A percentile compares a stretch with the other conserved stretches of the same genome.
Evolutionary conservation across 2,888 invertebrate genomes (phyloP).

Genomic region (Keiferia lycopersicella): DNA sequence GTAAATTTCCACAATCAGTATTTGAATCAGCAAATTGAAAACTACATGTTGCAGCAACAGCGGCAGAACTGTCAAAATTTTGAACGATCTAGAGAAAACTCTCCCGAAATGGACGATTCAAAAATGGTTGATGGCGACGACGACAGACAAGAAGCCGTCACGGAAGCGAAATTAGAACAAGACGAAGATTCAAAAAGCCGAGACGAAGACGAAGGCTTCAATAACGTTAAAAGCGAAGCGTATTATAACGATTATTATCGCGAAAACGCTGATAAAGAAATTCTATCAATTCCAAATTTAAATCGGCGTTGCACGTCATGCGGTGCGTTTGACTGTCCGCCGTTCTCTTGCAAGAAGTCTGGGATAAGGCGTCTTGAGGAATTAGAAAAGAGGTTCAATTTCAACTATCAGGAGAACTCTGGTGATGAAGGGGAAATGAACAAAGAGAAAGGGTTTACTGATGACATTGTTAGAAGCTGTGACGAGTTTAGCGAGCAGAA

Average conservation of each 20-base stretch:
- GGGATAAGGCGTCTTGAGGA: conserved; percentile 69
- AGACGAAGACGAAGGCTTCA: conserved; percentile 55
- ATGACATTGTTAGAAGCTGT: conserved; percentile 68
- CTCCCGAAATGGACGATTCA: conserved; percentile 64
- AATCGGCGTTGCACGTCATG: conserved; percentile 77
- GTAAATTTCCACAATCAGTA: conserved; percentile 77
- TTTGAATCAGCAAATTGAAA: conserved; percentile 76
- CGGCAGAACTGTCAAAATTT: conserved; percentile 38
- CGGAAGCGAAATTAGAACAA: conserved; percentile 54
- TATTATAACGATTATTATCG: conserved; percentile 63
- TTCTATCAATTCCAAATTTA: conserved; percentile 66
- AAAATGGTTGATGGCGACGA: conserved; percentile 57
- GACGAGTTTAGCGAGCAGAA: conserved; percentile 70
- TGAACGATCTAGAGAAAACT: conserved; percentile 63
- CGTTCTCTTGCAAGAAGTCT: conserved; percentile 72
- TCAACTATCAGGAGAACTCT: conserved; percentile 68
- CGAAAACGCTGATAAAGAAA: conserved; percentile 64
- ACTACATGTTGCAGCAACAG: conserved; percentile 62
- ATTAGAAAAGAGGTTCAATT: conserved; percentile 68
- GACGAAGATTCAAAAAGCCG: conserved; percentile 69
- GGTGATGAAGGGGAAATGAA: conserved; percentile 61
- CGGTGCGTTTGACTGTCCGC: conserved; percentile 79
- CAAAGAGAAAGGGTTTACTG: conserved; percentile 56
- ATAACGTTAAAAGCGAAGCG: conserved; percentile 59
- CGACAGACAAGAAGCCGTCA: conserved; percentile 50